These are phyloP conservation scores for Rhopalosiphum maidis DNA, from an alignment of 1,140 invertebrate genomes.

Conservation along the genomic window DNA sequence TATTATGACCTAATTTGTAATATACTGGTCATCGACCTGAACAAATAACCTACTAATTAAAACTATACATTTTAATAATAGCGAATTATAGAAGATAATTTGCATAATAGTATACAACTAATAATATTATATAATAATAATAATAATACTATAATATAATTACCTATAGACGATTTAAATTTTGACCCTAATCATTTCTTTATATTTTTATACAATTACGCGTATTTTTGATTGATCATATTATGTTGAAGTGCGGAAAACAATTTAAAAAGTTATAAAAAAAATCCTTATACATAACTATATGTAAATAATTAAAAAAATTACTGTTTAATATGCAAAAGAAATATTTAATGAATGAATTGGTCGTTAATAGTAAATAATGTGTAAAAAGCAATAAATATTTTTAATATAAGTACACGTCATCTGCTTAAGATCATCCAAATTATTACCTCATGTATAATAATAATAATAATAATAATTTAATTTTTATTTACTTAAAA, in stretches of 20 bases:
- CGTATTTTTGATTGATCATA: not conserved
- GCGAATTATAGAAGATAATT: not conserved
- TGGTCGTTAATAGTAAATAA: not conserved
- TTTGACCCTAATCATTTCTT: not conserved
- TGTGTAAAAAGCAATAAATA: not conserved
- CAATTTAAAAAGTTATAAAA: not conserved
- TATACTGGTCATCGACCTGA: not conserved
- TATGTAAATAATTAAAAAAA: too few relatives aligned
- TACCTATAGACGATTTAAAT: not conserved
- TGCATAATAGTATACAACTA: not conserved
- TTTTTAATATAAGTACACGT: not conserved
- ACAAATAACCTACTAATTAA: conserved; percentile 4
- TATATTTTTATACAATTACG: not conserved
- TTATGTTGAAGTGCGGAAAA: not conserved
- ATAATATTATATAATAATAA: not conserved
- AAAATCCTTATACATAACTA: too few relatives aligned
- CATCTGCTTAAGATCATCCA: too few relatives aligned
- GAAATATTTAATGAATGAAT: too few relatives aligned
- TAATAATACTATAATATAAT: not conserved
- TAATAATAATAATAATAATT: too few relatives aligned
- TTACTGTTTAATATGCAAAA: too few relatives aligned
- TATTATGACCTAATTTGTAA: not conserved
- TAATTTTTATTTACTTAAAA: not conserved
- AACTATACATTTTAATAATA: not conserved
- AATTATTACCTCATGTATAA: not conserved